Base-by-base conservation (phyloP, 2,888 invertebrate genomes). In the Hyposoter didymator region DNA sequence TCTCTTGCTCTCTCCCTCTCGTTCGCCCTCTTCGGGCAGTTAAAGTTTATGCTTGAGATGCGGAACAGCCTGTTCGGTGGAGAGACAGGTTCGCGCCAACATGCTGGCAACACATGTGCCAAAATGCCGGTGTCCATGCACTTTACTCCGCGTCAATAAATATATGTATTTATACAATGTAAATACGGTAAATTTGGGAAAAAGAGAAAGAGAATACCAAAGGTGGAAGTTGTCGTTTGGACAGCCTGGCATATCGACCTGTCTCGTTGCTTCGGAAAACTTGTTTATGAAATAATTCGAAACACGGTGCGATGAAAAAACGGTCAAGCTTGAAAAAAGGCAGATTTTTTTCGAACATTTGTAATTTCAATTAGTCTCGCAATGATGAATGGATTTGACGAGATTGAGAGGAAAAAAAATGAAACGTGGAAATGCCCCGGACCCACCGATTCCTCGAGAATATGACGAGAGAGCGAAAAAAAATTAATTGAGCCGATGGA, bases 41-140 rank as follows among this genome's bases (percentile, higher is more conserved):
- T 85, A 85, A 85, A 85, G 78, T 85, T 85, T 85, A 85, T 82
- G 82, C 59, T 35, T 19, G 59, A 49, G 28, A 49, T 43, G 39
- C 1, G 28, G 39, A 79, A 47, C 81, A 67, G 81, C 69, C 78
- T 70, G 82, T 43, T n/a, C 47, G 49, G 49, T 52, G 39, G 59
- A 66, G 76, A 82, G 76, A 82, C 74, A 78, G 84, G 84, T 76
- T 66, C 70, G 55, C 76, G 76, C 32, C 59, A 82, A 85, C 84
- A 85, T 75, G 82, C 74, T 67, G 82, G 64, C 59, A 78, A 85
- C 84, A 85, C 82, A 85, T 85, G 83, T 85, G 85, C 83, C 72
- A 12, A 79, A 79, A 72, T 22, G 52, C 78, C 70, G 64, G 64
- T 82, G 82, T 66, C 45, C 76, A 32, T 43, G 47, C 85, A 85